Conservation (phyloP, 2,797 vertebrate genomes). For the Dendrocincla fuliginosa region DNA sequence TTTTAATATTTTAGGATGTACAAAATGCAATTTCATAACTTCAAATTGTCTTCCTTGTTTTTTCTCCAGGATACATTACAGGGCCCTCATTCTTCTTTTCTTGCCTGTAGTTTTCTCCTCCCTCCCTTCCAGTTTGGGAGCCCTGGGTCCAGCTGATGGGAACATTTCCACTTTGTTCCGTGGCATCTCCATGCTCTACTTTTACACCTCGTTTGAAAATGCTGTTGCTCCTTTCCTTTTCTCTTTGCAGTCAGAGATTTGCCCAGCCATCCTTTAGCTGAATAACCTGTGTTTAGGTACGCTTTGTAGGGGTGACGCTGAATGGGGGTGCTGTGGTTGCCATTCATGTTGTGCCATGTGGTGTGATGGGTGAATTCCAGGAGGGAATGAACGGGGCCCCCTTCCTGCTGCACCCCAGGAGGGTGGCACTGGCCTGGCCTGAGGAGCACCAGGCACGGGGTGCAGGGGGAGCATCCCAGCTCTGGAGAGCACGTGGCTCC, state of each 20-base stretch:
- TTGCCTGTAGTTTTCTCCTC: background rate
- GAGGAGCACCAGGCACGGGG: no score
- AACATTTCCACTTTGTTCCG: background rate
- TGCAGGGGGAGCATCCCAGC: fast-evolving
- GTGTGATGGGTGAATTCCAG: background rate
- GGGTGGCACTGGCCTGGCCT: background rate
- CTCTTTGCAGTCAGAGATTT: background rate
- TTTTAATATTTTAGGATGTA: background rate
- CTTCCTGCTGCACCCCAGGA: no score
- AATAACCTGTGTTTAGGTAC: fast-evolving
- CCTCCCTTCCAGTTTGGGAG: background rate
- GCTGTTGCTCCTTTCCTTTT: background rate
- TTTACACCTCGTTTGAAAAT: background rate
- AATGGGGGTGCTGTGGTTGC: background rate
- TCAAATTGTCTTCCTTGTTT: background rate
- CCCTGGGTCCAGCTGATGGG: background rate
- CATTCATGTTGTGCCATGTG: fast-evolving
- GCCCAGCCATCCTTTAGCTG: background rate
- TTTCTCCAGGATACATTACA: background rate
- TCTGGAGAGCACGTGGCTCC: background rate
- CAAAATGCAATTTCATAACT: background rate
- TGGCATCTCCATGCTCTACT: background rate
- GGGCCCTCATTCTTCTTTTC: background rate
- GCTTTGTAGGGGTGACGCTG: background rate
- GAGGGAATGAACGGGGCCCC: background rate